Evolutionary conservation across 2,113 vertebrate species (phyloP).

Genomic region (Pungitius pungitius): DNA sequence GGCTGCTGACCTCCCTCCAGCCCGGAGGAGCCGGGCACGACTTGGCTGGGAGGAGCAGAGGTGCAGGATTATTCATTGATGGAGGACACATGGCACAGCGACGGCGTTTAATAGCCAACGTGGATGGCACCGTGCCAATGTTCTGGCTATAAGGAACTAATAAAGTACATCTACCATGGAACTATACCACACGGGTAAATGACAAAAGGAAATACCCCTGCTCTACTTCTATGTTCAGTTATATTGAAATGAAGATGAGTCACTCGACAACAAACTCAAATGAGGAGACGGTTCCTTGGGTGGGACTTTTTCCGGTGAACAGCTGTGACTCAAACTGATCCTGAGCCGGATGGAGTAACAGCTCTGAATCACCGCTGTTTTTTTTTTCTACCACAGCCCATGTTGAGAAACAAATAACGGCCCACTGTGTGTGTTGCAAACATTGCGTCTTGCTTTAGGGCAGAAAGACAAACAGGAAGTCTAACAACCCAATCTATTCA

Average conservation of each 20-base stretch:
- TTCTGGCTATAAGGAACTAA: not conserved
- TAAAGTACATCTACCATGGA: not conserved
- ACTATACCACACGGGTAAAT: not conserved
- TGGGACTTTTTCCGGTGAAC: not conserved
- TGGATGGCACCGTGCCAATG: not conserved
- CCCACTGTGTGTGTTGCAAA: not conserved
- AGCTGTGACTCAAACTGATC: not conserved
- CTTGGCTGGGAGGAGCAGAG: conserved; percentile 82
- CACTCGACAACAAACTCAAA: not conserved
- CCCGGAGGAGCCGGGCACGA: conserved; percentile 88
- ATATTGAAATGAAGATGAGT: not conserved
- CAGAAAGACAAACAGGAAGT: not conserved
- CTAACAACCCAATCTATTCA: not conserved
- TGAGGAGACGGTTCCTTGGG: not conserved
- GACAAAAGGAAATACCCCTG: not conserved
- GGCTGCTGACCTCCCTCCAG: conserved; percentile 79
- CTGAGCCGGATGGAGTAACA: not conserved
- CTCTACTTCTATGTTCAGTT: not conserved
- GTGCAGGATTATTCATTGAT: not conserved
- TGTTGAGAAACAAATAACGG: conserved; percentile 8
- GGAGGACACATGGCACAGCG: too few species aligned
- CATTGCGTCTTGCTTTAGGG: too few species aligned
- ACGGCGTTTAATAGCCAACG: not conserved
- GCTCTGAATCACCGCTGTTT: not conserved
- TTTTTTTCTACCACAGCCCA: not conserved